Conservation (phyloP, 2,888 invertebrate genomes). For the Amiota mariae region DNA sequence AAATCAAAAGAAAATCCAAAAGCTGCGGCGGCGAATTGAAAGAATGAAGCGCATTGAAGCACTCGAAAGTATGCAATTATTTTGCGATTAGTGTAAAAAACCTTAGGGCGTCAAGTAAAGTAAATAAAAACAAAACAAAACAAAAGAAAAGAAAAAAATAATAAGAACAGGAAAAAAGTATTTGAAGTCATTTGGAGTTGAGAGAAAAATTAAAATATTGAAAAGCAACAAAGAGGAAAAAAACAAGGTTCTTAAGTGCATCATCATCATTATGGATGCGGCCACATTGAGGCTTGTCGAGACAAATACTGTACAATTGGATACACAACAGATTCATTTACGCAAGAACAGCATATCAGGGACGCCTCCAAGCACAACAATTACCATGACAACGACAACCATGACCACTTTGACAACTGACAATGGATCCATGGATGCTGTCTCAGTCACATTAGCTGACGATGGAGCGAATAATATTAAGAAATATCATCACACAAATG, state of each 20-base stretch:
- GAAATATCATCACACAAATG: slow-evolving; percentile 43
- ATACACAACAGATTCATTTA: slow-evolving; percentile 56
- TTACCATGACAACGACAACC: slow-evolving; percentile 1
- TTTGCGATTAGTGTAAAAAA: slow-evolving; percentile 13
- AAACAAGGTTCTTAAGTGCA: slow-evolving; percentile 35
- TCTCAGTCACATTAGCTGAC: not conserved
- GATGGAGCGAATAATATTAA: slow-evolving; percentile 6
- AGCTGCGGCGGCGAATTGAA: not conserved
- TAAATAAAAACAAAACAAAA: slow-evolving; percentile 6
- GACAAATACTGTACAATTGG: slow-evolving; percentile 39
- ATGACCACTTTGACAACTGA: slow-evolving; percentile 23
- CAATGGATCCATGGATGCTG: not conserved
- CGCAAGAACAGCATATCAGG: slow-evolving; percentile 54
- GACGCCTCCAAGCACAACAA: slow-evolving; percentile 27
- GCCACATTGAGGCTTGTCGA: slow-evolving; percentile 66
- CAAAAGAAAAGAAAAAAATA: slow-evolving; percentile 26
- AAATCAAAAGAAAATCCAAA: not conserved
- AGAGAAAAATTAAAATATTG: not conserved
- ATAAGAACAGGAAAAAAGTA: slow-evolving; percentile 17
- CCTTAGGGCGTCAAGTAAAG: not conserved
- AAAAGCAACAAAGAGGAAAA: slow-evolving; percentile 20
- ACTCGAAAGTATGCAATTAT: slow-evolving; percentile 35
- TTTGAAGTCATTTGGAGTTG: not conserved
- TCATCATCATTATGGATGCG: slow-evolving; percentile 60
- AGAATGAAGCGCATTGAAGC: not conserved